Evolutionary conservation across 2,113 vertebrate species (phyloP), one percentile per base, ranked within the genome.

Genomic region (Perca flavescens): DNA sequence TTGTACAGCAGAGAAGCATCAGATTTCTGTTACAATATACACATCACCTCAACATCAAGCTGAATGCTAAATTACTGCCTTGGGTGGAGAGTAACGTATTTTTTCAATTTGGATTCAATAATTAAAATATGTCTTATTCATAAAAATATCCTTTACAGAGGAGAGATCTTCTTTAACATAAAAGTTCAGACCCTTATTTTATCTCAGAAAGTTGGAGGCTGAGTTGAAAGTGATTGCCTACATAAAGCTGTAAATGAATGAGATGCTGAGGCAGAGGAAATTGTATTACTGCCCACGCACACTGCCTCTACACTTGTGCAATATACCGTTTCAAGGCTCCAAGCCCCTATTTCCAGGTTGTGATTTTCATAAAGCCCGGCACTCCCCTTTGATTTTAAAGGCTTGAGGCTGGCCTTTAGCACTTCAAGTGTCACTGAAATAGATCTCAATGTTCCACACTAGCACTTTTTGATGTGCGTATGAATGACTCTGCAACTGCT

Each of bases 351-450:
- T 88, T 86, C 76, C 88, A 83, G 76, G 74, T 60, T 69, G 79
- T 64, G 82, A 87, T 85, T 83, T 83, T 75, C 69, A 81, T 46
- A 74, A 80, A 74, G 74, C 58, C 47, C 1, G 0, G 19, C 62
- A 60, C 65, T 73, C n/a, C 22, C 16, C 49, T 86, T 83, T 90
- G 82, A 91, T 81, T 85, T 74, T 31, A 52, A 72, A 72, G 66
- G 74, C 84, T 79, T 0, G 4, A 25, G 70, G 74, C 58, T 12
- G 56, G 63, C 66, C 88, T 80, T 85, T 74, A 74, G 61, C 69
- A 71, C 62, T 53, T 71, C 53, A 67, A 75, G 64, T 75, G 69
- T 75, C 52, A n/a, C 69, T 28, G 61, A 64, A 68, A 52, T 53
- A 40, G 56, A 86, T 67, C 14, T 66, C 28, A 58, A n/a, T 56